These are phyloP conservation scores for Trachythela sp. DNA, from an alignment of 64 coral and sea anemone genomes.

Conservation along the genomic window DNA sequence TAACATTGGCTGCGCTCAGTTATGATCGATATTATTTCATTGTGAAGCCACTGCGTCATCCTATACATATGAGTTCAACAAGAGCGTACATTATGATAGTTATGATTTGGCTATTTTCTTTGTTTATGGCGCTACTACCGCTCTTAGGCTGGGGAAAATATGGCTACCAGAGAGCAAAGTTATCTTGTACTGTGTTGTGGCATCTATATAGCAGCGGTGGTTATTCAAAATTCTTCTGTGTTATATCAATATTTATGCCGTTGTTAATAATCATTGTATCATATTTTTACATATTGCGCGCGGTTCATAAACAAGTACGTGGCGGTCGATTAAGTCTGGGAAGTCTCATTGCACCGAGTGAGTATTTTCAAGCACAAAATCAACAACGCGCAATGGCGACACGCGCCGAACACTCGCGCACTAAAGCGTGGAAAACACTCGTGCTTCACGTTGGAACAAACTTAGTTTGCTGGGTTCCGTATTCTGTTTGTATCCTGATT, in stretches of 20 bases:
- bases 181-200: constrained; percentile 82
- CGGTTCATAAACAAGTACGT: constrained; percentile 73
- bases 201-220: constrained; percentile 62
- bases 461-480: constrained; percentile 68
- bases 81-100: constrained; percentile 60
- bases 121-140: constrained; percentile 71
- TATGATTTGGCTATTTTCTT: constrained; percentile 58
- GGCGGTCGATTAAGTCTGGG: constrained; percentile 56
- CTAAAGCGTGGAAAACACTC: constrained; percentile 72
- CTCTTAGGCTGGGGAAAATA: constrained; percentile 90
- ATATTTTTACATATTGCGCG: constrained; percentile 82
- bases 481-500: constrained; percentile 60
- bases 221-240: constrained; percentile 68
- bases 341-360: constrained; percentile 26
- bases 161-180: constrained; percentile 63
- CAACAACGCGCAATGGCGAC: constrained; percentile 22
- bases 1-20: constrained; percentile 75
- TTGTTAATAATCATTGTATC: constrained; percentile 59
- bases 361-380: background rate
- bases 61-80: constrained; percentile 64
- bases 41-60: constrained; percentile 71
- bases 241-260: constrained; percentile 50
- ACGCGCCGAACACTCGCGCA: constrained; percentile 60
- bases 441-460: constrained; percentile 63
- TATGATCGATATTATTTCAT: constrained; percentile 92